A percentile compares a stretch with the other conserved stretches of the same genome.
Evolutionary conservation across 2,888 invertebrate genomes (phyloP).

Genomic region (Glaucopsyche alexis): DNA sequence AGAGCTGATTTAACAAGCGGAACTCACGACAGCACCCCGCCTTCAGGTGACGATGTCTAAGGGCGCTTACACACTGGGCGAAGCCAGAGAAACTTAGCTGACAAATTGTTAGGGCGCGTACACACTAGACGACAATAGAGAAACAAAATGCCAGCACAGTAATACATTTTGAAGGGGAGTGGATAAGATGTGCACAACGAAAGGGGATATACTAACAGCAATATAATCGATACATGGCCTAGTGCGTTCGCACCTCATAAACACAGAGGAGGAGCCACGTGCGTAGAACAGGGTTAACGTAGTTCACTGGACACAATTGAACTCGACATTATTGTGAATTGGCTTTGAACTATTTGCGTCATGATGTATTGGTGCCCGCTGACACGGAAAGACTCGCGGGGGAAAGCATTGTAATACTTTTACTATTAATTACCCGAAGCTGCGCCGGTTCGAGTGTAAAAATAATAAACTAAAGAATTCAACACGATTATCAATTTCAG

Average conservation of each 20-base stretch:
- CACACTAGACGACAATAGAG: not conserved
- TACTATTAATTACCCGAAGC: not conserved
- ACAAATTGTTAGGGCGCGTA: not conserved
- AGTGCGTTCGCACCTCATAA: constrained; percentile 30
- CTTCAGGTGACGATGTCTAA: constrained; percentile 50
- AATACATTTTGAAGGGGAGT: not conserved
- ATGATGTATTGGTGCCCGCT: not conserved
- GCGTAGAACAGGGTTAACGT: constrained; percentile 26
- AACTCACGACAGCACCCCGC: constrained; percentile 57
- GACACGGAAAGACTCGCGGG: not conserved
- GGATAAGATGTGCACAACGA: not conserved
- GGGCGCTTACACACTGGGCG: not conserved
- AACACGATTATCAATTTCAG: too few species aligned
- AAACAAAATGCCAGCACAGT: too few species aligned
- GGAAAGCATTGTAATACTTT: constrained; percentile 7
- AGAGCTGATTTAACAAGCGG: constrained; percentile 62
- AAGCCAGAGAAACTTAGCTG: not conserved
- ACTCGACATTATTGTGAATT: constrained; percentile 12
- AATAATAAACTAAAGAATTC: not conserved
- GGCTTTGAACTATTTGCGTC: constrained; percentile 21
- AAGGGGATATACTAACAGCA: constrained; percentile 36
- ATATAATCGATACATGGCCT: constrained; percentile 37
- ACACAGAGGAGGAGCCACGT: constrained; percentile 16
- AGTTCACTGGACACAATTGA: constrained; percentile 31
- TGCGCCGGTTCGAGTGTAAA: not conserved